Base-by-base conservation (phyloP, 2,797 vertebrate genomes). In the Acanthiza pusilla region DNA sequence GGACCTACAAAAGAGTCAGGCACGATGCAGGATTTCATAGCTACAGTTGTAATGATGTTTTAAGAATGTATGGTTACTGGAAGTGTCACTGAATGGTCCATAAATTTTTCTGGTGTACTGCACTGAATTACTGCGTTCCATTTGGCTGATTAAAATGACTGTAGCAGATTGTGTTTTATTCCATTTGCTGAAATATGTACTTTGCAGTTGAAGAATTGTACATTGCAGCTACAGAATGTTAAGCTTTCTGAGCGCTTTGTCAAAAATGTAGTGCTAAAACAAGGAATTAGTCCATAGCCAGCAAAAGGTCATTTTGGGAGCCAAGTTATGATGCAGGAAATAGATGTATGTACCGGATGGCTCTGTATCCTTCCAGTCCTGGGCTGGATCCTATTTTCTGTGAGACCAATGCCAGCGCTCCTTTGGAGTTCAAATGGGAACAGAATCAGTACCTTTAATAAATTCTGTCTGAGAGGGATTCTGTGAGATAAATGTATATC, bases 131-230 rank as follows among this genome's bases (percentile, higher is more conserved):
- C 42, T 70, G 1, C 91, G 86, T 95, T 93, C 89, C 95, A 94
- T 96, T 88, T 91, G 74, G 82, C 86, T 88, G 94, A 93, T 95
- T 89, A 88, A 93, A 94, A 93, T 91, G 67, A 77, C 77, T 87
- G 80, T 73, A 78, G 45, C 95, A 94, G 88, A 86, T 25, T 68
- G 89, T 53, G 53, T 77, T 88, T 92, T 91, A 58, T 91, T 91
- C 82, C 92, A 36, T 87, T 96, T 88, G 55, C 71, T 96, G 70
- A 91, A 91, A 73, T 40, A 42, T 3, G 6, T 70, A 27, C 80
- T 81, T 76, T 63, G 43, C 77, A 57, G 9, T 40, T 79, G 43
- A 45, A 16, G 61, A 75, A 66, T n/a, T 78, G 77, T 85, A 32
- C 2, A 0, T 82, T 62, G 65, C 38, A 71, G 83, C 83, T 73